Conservation (phyloP, 2,113 vertebrate species). For the Tauraco erythrolophus region DNA sequence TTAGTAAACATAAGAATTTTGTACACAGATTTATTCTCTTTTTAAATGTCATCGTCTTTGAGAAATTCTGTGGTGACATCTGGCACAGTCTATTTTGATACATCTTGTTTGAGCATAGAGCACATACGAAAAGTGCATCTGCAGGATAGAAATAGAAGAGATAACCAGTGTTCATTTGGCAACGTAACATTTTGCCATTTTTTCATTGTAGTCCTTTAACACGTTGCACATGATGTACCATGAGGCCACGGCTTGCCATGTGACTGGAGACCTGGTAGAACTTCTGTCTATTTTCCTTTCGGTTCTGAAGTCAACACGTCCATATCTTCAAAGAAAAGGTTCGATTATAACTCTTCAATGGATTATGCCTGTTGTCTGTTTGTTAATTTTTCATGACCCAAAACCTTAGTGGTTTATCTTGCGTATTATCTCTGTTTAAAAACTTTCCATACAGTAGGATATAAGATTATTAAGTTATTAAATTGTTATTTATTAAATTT, state of each 20-base stretch:
- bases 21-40: not conserved
- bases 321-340: constrained; percentile 99
- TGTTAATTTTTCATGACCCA: not conserved
- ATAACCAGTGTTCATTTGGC: not conserved
- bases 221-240: constrained; percentile 99
- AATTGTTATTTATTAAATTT: not conserved
- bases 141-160: not conserved
- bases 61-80: not conserved
- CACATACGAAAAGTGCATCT: not conserved
- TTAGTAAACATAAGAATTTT: not conserved
- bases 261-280: constrained; percentile 97
- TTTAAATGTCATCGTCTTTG: not conserved
- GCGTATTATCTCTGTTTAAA: not conserved
- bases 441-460: not conserved
- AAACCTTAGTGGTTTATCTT: not conserved
- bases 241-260: constrained; percentile 97
- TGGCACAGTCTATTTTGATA: fast-evolving
- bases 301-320: constrained; percentile 93
- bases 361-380: not conserved
- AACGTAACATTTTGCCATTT: not conserved
- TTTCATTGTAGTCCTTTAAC: constrained; percentile 90
- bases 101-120: not conserved
- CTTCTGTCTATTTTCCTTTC: constrained; percentile 98
- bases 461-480: not conserved
- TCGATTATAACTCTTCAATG: constrained; percentile 8